Conservation (phyloP, 2,888 invertebrate species). For the Aspidapion aeneum region DNA sequence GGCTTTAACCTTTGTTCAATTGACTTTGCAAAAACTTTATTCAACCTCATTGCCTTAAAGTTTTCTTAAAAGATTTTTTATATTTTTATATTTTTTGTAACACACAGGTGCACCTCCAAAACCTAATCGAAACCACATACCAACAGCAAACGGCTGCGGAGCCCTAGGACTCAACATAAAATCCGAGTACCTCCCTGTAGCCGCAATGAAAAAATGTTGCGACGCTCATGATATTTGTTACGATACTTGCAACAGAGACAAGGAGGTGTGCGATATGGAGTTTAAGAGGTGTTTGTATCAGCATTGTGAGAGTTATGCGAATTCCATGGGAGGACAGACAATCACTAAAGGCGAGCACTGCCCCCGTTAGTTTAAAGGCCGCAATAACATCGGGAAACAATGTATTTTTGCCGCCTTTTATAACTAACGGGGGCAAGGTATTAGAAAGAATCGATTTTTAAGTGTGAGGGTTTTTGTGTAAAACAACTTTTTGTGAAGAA, state of each 20-base stretch:
- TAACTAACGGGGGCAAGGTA: too few relatives aligned
- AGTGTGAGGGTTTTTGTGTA: too few relatives aligned
- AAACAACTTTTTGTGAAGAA: too few relatives aligned
- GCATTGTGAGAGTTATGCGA: slow-evolving; percentile 72
- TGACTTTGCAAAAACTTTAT: too few relatives aligned
- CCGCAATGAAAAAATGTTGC: slow-evolving; percentile 84
- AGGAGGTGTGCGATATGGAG: slow-evolving; percentile 82
- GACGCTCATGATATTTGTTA: slow-evolving; percentile 87
- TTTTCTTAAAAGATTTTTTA: neutral
- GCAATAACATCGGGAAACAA: too few relatives aligned
- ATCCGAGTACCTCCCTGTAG: slow-evolving; percentile 70
- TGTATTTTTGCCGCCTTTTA: too few relatives aligned
- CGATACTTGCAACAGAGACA: slow-evolving; percentile 82
- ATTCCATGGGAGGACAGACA: slow-evolving; percentile 58
- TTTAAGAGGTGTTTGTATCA: slow-evolving; percentile 84
- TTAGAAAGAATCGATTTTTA: too few relatives aligned
- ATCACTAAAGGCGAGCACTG: slow-evolving; percentile 65
- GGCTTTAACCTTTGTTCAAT: too few relatives aligned
- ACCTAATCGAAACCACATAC: slow-evolving; percentile 68
- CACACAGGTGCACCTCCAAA: slow-evolving; percentile 63
- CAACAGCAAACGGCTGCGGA: slow-evolving; percentile 82
- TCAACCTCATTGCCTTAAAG: too few relatives aligned
- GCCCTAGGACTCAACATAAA: slow-evolving; percentile 70
- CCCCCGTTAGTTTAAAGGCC: too few relatives aligned
- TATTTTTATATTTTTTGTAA: slow-evolving; percentile 34